Evolutionary conservation across 2,113 vertebrate species (phyloP), one percentile per base, ranked within the genome.

Genomic region (Anolis sagrei): DNA sequence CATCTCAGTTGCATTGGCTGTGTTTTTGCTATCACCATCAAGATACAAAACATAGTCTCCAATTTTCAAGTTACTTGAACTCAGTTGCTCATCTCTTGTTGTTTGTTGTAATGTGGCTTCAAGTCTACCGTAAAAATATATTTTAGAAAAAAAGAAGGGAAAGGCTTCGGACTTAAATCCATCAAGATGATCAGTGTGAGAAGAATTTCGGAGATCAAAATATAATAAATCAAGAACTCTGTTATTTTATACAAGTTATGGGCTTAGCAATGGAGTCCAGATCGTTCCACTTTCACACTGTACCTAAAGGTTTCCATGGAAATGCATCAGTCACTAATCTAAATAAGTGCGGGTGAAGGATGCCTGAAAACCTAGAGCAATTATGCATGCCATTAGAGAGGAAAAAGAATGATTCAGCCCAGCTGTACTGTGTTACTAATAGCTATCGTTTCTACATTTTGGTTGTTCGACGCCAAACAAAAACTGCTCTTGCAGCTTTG

Each of bases 251-350:
- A 94, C 93, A 90, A 94, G 93, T 96, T 95, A 90, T 29, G 89
- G 87, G 91, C 94, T 93, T 92, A 93, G 93, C 89, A 92, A 93
- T 94, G 91, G 92, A 96, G 93, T 92, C 92, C 89, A 94, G 91
- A 78, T 93, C 91, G 91, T 96, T 94, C 94, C 93, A 94, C 94
- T 92, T 96, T 95, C 94, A 97, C 93, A 80, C 94, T 95, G 94
- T 95, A 97, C 92, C 92, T 95, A 96, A 96, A 95, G 91, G 97
- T 98, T 98, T 96, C 97, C 97, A 98, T 97, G 97, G 98, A 96
- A 97, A 98, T 96, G 96, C 96, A 98, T 97, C 97, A 98, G 97
- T 97, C 97, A 98, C 96, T 97, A 97, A 96, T 96, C 97, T 97
- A 97, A 97, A 97, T 97, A 97, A 97, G 96, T 95, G 87, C 81